phyloP scores from a whole-genome alignment of 2,888 invertebrate genomes.

The Andrena trimmerana region DNA sequence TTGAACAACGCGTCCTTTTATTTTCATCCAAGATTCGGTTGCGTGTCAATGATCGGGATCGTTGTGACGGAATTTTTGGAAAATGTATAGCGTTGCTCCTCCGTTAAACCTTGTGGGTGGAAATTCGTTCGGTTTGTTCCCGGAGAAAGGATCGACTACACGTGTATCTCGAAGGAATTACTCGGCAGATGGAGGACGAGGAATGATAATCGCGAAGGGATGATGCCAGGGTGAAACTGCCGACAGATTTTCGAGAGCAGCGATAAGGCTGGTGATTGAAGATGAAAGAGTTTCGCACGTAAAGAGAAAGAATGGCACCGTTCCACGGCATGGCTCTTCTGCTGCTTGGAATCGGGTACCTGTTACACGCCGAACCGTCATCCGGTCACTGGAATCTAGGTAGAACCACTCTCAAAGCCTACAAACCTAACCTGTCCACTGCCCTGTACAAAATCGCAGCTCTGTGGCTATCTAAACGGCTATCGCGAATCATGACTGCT shows the following conservation, averaged over 20 bases:
- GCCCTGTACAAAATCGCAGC: too few relatives aligned
- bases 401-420: slow-evolving; percentile 42
- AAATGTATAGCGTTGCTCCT: neutral
- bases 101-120: neutral
- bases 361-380: slow-evolving; percentile 78
- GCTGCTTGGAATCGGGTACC: slow-evolving; percentile 78
- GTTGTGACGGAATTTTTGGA: neutral
- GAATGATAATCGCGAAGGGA: slow-evolving; percentile 22
- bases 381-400: slow-evolving; percentile 70
- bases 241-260: slow-evolving; percentile 4
- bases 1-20: neutral
- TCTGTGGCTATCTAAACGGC: too few relatives aligned
- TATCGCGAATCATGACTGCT: too few relatives aligned
- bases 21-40: neutral
- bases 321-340: slow-evolving; percentile 76
- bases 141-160: slow-evolving; percentile 6
- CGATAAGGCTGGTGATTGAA: slow-evolving; percentile 13
- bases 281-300: slow-evolving; percentile 50
- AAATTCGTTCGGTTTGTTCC: neutral
- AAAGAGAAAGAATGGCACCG: slow-evolving; percentile 73
- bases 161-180: neutral
- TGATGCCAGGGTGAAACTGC: neutral
- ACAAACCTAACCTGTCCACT: neutral
- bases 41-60: neutral
- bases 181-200: slow-evolving; percentile 2